Evolutionary conservation across 2,888 invertebrate genomes (phyloP), one percentile per base, ranked within the genome.

Genomic region (Pemphredon lugubris): DNA sequence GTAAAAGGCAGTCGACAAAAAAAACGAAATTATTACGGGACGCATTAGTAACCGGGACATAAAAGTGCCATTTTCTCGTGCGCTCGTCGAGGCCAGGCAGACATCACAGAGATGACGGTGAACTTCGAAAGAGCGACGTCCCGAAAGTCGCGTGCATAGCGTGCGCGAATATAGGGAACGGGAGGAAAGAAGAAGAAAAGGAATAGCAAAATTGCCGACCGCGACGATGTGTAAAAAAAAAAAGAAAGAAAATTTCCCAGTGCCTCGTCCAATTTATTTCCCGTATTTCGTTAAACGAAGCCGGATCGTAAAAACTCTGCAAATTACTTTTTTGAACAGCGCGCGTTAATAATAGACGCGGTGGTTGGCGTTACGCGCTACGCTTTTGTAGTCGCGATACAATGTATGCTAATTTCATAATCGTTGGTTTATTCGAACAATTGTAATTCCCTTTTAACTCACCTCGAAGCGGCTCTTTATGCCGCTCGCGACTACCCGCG

Each of bases 31-130:
- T 75, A 80, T 77, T 75, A 75, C 71, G 79, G 73, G 77, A 75
- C 72, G 74, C 79, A 78, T 81, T 78, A 77, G 74, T 71, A 69
- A 63, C 55, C 59, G 72, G 72, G 75, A 74, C 72, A 77, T 77
- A 77, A 80, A 84, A 83, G 81, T 82, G 76, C 69, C 78, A 79
- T 84, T 84, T 75, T 76, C 75, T 77, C 77, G 68, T 69, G 47
- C 66, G 54, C 69, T 57, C 57, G 77, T 45, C 78, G 77, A 70
- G 65, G 66, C 77, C 75, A 66, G 66, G 73, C 66, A 78, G 80
- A 83, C 82, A 84, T 84, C 82, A 83, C 68, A 83, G 81, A 70
- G 71, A 67, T 66, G 57, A 75, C 75, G 79, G 76, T 84, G 81
- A 84, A 83, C 78, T 84, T 81, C 58, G 76, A 78, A 79, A 81